Base-by-base conservation (phyloP, 2,888 invertebrate genomes). In the Agrotis ipsilon region DNA sequence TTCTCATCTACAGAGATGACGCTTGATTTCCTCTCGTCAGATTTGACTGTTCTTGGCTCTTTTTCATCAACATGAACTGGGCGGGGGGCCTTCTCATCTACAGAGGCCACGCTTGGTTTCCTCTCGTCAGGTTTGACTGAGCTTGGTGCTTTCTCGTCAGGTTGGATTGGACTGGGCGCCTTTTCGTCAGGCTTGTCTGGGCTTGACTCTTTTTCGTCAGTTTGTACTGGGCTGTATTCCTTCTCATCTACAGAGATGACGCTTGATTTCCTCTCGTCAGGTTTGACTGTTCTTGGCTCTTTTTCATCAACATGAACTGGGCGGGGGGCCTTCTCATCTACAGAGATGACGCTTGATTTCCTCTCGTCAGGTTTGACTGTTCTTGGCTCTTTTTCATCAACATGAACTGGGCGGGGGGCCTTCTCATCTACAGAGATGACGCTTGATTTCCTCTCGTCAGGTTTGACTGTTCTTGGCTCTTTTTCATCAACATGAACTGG, bases 291-390 rank as follows among this genome's bases (percentile, higher is more conserved):
- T 27, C 52, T 27, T 3, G 27, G 27, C 3, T 5, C 27, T 4
- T 3, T 27, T 3, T 27, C 27, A 3, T 27, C 27, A 3, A 6
- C 5, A 0, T 27, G 3, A 6, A 27, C 27, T 27, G 67, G 46
- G 16, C 19, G 18, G 49, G 2, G n/a, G 21, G 14, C 4, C 0
- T 61, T 27, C 0, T 49, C 43, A 0, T 55, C 70, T 54, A 2
- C 11, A 18, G 27, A 27, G 27, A 27, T 4, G 27, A 27, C 27
- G 0, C 21, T 27, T 6, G n/a, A 3, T 18, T 39, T 55, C 24
- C 78, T 83, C 0, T 83, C 77, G 4, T 77, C 75, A 3, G 46
- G 19, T 0, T 64, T 18, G 1, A 19, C 16, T 11, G 64, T 63
- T 46, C 57, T 19, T 7, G 32, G 7, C 9, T 39, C 39, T 9